Conservation (phyloP, 2,113 vertebrate genomes). For the Dicerorhinus sumatrensis region DNA sequence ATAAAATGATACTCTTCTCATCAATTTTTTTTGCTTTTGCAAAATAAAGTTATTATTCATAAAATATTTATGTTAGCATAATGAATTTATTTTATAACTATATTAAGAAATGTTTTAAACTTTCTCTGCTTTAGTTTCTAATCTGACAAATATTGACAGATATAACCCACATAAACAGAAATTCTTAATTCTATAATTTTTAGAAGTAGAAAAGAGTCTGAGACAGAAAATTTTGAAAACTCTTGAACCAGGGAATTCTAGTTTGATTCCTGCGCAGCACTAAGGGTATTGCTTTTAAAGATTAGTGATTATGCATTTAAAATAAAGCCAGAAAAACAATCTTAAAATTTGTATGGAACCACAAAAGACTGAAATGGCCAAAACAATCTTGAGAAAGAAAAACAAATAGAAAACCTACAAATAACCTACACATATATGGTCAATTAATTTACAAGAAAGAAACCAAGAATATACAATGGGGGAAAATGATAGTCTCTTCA, state of each 20-base stretch:
- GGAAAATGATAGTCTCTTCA: not conserved
- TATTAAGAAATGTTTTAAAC: not conserved
- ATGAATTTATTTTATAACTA: not conserved
- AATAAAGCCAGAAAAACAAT: not conserved
- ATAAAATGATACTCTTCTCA: not conserved
- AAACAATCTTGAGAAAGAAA: not conserved
- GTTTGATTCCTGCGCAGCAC: not conserved
- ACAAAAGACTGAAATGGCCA: not conserved
- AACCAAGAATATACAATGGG: not conserved
- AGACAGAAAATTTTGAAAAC: not conserved
- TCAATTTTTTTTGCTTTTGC: not conserved
- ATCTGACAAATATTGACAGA: not conserved
- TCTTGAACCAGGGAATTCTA: not conserved
- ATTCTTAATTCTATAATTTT: not conserved
- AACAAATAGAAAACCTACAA: not conserved
- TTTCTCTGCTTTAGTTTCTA: not conserved
- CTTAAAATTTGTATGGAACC: not conserved
- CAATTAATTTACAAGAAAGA: not conserved
- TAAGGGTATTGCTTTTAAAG: not conserved
- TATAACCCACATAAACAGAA: not conserved
- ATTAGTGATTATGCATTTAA: not conserved
- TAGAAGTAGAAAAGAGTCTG: not conserved
- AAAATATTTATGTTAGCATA: not conserved
- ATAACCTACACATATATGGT: not conserved
- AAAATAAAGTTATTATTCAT: not conserved